phyloP scores from a whole-genome alignment of 2,797 vertebrate genomes.

The Allobates femoralis region DNA sequence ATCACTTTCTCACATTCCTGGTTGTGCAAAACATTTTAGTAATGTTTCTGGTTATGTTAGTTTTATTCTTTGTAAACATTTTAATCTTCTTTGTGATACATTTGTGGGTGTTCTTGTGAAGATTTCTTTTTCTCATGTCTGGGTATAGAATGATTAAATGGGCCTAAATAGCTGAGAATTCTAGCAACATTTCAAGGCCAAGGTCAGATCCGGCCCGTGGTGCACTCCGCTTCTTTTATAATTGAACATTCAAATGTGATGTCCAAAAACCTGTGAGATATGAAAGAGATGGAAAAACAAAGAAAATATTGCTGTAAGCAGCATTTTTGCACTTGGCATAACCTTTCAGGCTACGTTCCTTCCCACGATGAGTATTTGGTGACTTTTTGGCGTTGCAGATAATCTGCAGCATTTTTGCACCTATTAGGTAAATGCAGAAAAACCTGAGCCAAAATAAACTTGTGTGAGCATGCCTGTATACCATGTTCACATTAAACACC shows the following conservation, averaged over 20 bases:
- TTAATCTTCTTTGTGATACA: not conserved
- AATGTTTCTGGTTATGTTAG: not conserved
- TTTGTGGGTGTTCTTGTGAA: not conserved
- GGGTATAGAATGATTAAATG: not conserved
- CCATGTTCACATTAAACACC: no score
- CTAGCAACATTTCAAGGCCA: conserved; percentile 11
- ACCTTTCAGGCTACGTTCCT: not conserved
- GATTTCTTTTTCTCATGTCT: not conserved
- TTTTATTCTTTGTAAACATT: not conserved
- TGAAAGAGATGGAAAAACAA: not conserved
- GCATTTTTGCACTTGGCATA: not conserved
- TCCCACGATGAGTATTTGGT: no score
- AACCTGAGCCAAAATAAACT: no score
- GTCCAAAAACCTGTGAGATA: not conserved
- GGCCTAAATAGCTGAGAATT: not conserved
- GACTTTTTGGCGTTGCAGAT: no score
- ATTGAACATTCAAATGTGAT: not conserved
- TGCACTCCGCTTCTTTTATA: no score
- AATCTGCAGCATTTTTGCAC: no score
- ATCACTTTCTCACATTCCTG: not conserved
- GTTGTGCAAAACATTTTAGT: not conserved
- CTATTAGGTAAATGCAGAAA: no score
- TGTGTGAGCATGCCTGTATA: no score
- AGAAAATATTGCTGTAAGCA: not conserved
- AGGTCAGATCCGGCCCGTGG: not conserved